Base-by-base conservation (phyloP, 2,797 vertebrate species). In the Muscicapa striata region DNA sequence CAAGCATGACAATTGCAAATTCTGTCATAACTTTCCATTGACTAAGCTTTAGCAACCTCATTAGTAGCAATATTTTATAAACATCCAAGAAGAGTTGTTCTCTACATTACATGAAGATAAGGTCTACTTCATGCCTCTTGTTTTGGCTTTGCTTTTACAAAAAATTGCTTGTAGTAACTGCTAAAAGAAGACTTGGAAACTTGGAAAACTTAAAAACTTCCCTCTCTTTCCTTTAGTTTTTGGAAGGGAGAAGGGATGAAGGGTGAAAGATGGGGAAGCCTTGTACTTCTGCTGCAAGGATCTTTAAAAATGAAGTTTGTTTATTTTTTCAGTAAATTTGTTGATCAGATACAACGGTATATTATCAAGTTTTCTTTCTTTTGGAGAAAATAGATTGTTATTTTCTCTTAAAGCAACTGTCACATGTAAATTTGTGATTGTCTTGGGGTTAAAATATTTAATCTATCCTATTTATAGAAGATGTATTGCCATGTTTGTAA, bases 41-140 rank as follows among this genome's bases (percentile, higher is more conserved):
- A 49, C 70, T 89, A 79, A 89, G 34, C 52, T 76, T 87, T 45
- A 84, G 41, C 54, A 67, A 10, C 68, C 54, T 91, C 38, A 69
- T 78, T 62, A 81, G 51, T 40, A 76, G 48, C 49, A 57, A 4
- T 84, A 87, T 73, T 93, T 94, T 82, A 84, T 79, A 89, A 94
- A 76, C 75, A 76, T 59, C 48, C 41, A 46, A 63, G 51, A 88
- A 63, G 21, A 81, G n/a, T 72, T 90, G 11, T 72, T 87, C 32
- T 73, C 27, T 43, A 66, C 76, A 21, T 82, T 66, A 70, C 10
- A 10, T 27, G 45, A 61, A 62, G 64, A 74, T 92, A 80, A 83
- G 43, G 75, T 76, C 45, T 29, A 26, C 38, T 84, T 78, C 11
- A 9, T 90, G 52, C 36, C 9, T 81, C 32, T 67, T 81, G 59